Base-by-base conservation (phyloP, 1,140 invertebrate genomes). In the Tachypleus tridentatus region DNA sequence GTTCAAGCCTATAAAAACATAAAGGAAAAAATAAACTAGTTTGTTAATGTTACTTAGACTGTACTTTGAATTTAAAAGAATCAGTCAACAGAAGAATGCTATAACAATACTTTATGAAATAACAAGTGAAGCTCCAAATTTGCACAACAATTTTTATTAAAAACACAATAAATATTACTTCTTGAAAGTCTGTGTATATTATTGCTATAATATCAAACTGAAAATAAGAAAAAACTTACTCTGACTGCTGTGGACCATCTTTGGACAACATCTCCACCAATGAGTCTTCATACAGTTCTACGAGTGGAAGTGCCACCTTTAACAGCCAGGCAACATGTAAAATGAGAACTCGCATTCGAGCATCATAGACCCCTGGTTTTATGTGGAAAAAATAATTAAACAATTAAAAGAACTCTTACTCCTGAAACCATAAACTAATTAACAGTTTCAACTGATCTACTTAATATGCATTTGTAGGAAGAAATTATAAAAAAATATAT, bases 281-380 rank as follows among this genome's bases (percentile, higher is more conserved):
- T n/a, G 73, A 68, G 57, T 76, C 73, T 67, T 81, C 80, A 63
- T 77, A 72, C 3, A 75, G 72, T 62, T 78, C 75, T 61, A 86
- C 76, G 52, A 80, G 71, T 64, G 81, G 80, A 69, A 78, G 77
- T 11, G 79, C 76, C n/a, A 85, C 80, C 58, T 78, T 70, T 9
- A 86, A 74, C 49, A 81, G 71, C 72, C 76, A 79, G 49, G 82
- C 76, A 47, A 85, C 70, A 66, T 82, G 75, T 68, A 80, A 77
- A 59, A 85, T 79, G 10, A 86, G 71, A 51, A 84, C 82, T 73
- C 85, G 74, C 75, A 82, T 80, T 62, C 85, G 74, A 51, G 84
- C 81, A 77, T 86, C 85, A 75, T 86, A 86, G 68, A 78, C 77
- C 62, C 85, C 85, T 86, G 63, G 0, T 29, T 29, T 29, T 29